A percentile compares a stretch with the other conserved stretches of the same genome.
Evolutionary conservation across 1,140 invertebrate genomes (phyloP).

Genomic region (Brachionus koreanus): DNA sequence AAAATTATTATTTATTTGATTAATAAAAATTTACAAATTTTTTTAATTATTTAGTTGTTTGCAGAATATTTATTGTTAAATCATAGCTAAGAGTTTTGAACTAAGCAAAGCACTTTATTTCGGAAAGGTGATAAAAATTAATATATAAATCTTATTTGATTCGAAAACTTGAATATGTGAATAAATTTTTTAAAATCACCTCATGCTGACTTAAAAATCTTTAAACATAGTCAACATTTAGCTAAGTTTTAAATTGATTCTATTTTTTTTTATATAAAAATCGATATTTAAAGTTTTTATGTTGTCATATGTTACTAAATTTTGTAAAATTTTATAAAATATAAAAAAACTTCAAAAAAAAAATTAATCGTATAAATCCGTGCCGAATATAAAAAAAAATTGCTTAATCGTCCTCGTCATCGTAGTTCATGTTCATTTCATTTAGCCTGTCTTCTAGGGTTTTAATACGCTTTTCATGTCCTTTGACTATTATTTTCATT

Average conservation of each 20-base stretch:
- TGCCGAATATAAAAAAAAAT: neutral
- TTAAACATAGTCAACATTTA: neutral
- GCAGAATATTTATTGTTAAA: neutral
- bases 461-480: conserved; percentile 59
- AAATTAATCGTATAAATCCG: neutral
- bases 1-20: neutral
- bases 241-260: neutral
- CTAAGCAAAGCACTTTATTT: neutral
- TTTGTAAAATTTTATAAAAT: conserved; percentile 9
- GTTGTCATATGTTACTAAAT: conserved; percentile 4
- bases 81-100: neutral
- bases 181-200: neutral
- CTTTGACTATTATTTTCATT: conserved; percentile 59
- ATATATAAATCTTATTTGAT: conserved; percentile 6
- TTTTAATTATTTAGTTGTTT: neutral
- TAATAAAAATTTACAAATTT: conserved; percentile 5
- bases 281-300: conserved; percentile 1
- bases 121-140: neutral
- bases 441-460: conserved; percentile 50
- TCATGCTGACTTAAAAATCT: neutral
- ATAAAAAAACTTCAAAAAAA: conserved; percentile 10
- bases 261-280: neutral
- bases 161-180: neutral
- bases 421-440: conserved; percentile 39
- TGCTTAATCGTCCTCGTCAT: conserved; percentile 33